Evolutionary conservation across 2,888 invertebrate genomes (phyloP).

Genomic region (Clostera curtula): DNA sequence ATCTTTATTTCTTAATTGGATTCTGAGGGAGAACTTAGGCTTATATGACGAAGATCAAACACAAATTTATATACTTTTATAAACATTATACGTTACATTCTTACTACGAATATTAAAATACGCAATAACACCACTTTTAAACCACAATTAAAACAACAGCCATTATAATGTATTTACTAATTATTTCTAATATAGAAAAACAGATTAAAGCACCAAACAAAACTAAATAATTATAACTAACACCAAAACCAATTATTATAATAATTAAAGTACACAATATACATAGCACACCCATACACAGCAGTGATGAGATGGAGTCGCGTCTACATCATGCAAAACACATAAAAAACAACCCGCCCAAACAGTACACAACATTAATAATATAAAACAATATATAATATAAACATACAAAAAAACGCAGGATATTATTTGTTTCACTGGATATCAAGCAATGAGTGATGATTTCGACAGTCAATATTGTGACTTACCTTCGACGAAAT

Average conservation of each 20-base stretch:
- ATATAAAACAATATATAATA: slow-evolving; percentile 4
- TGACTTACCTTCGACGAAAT: slow-evolving; percentile 85
- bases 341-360: slow-evolving; percentile 4
- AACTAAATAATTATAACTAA: slow-evolving; percentile 8
- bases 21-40: no score
- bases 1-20: no score
- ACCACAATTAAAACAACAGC: no score
- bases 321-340: slow-evolving; percentile 20
- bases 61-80: no score
- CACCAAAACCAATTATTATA: slow-evolving; percentile 12
- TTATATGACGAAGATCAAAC: no score
- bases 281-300: slow-evolving; percentile 19
- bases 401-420: slow-evolving; percentile 24
- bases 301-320: slow-evolving; percentile 22
- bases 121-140: no score
- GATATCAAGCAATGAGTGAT: slow-evolving; percentile 36
- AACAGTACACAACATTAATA: slow-evolving; percentile 4
- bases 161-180: no score
- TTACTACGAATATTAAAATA: no score
- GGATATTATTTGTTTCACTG: slow-evolving; percentile 45
- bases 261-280: slow-evolving; percentile 14
- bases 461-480: slow-evolving; percentile 25
- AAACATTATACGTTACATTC: no score
- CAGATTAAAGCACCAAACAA: slow-evolving; percentile 2
- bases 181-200: no score